Evolutionary conservation across 2,888 invertebrate species (phyloP).

Genomic region (Sarcophaga subvicina): DNA sequence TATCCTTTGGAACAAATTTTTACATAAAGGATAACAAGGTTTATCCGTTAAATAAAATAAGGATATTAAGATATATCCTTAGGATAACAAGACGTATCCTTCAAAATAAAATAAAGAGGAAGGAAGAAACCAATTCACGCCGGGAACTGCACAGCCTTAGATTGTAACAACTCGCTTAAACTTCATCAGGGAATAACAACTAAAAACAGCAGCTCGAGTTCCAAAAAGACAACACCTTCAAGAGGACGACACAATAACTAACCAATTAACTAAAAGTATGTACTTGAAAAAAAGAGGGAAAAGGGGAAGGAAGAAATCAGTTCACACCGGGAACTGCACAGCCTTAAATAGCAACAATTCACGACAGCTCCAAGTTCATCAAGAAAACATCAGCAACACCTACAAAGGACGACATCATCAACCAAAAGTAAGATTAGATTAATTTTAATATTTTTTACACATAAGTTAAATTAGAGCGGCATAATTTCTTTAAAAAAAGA

Average conservation of each 20-base stretch:
- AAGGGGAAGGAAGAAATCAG: slow-evolving; percentile 1
- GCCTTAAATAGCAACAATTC: slow-evolving; percentile 5
- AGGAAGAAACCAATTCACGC: slow-evolving; percentile 7
- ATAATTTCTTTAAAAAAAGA: neutral
- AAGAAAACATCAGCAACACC: slow-evolving; percentile 6
- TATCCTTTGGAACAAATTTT: no score
- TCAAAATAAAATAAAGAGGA: neutral
- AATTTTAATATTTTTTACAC: neutral
- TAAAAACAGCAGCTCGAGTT: no score
- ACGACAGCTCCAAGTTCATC: slow-evolving; percentile 8
- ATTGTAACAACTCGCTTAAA: neutral
- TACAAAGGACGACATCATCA: slow-evolving; percentile 2
- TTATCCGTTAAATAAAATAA: no score
- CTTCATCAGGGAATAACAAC: no score
- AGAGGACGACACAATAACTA: no score
- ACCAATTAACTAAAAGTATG: no score
- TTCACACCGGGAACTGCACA: slow-evolving; percentile 11
- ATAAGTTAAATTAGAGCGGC: neutral
- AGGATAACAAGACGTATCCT: slow-evolving; percentile 25
- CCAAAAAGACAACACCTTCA: no score
- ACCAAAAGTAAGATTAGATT: slow-evolving; percentile 34
- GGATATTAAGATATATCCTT: no score
- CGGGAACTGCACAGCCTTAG: slow-evolving; percentile 14
- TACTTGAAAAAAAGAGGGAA: neutral
- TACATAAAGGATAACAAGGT: no score